phyloP scores from a whole-genome alignment of 2,888 invertebrate genomes.

The Pyrrhia umbra region DNA sequence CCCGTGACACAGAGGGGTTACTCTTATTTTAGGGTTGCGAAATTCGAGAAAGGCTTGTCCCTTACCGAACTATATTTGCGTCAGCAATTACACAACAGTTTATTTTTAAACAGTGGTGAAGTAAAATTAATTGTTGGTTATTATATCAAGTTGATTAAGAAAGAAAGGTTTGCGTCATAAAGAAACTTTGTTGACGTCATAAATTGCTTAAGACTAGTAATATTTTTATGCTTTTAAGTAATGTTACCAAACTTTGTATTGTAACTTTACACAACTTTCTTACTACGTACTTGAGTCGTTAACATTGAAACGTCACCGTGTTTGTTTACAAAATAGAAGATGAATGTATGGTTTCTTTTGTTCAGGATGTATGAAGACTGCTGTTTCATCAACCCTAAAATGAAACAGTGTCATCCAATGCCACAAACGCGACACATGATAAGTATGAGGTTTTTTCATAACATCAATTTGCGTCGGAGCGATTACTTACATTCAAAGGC shows the following conservation, averaged over 20 bases:
- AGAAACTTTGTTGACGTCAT: conserved; percentile 47
- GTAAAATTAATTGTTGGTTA: neutral
- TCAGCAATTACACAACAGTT: conserved; percentile 29
- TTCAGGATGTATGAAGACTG: neutral
- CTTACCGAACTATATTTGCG: conserved; percentile 27
- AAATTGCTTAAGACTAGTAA: conserved; percentile 30
- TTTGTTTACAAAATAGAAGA: neutral
- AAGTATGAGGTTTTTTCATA: conserved; percentile 50
- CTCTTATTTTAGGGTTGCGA: conserved; percentile 56
- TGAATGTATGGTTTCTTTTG: conserved; percentile 1
- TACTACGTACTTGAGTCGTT: conserved; percentile 6
- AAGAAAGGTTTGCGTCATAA: conserved; percentile 19
- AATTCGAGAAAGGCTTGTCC: conserved; percentile 28
- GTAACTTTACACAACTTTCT: neutral
- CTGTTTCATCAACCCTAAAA: conserved; percentile 39
- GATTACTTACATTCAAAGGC: conserved; percentile 37
- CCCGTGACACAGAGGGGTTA: conserved; percentile 57
- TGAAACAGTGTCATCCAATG: conserved; percentile 14
- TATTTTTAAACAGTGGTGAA: conserved; percentile 35
- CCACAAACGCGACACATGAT: conserved; percentile 24
- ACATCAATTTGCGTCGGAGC: conserved; percentile 46
- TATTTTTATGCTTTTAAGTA: conserved; percentile 7
- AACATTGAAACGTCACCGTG: conserved; percentile 5
- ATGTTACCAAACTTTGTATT: conserved; percentile 32
- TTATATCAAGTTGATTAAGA: conserved; percentile 25